Evolutionary conservation across 2,888 invertebrate genomes (phyloP), one percentile per base, ranked within the genome.

Genomic region (Diachrysia chrysitis): DNA sequence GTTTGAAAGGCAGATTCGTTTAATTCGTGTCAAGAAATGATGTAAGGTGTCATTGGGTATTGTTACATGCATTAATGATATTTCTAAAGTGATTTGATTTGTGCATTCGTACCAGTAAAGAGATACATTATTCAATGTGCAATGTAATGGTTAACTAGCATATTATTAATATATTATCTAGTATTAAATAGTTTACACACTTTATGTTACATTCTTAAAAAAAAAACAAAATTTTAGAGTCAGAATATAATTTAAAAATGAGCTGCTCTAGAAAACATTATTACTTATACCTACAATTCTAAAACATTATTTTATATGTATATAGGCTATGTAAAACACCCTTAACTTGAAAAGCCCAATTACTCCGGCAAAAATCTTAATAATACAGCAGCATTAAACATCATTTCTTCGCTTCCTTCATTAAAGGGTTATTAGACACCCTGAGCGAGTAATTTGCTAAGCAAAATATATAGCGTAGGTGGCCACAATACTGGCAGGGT

Each of bases 401-500:
- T 76, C 75, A 78, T 56, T 75, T 79, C 82, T 81, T 32, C 32
- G 42, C 83, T 89, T 83, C 89, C 90, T 94, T 94, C 92, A 94
- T 95, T 94, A 95, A 93, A 91, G 92, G 92, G 93, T 94, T 94
- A 94, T 93, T 93, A 95, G 93, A 93, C 92, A 92, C 92, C 87
- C 84, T 83, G 87, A 90, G 90, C 91, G 88, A 92, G 91, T 93
- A 95, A 95, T 94, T 95, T 95, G 95, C 94, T 93, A 90, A 93
- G 93, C 91, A 92, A 93, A 94, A 94, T 93, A 91, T 94, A 93
- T 91, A 87, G 91, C 90, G 92, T 93, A 92, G 94, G 93, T 93
- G 93, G 87, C 90, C 92, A 92, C 90, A 90, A 91, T 91, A 92
- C 90, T 88, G 91, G 84, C 83, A 85, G 87, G 90, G 91, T 90